Evolutionary conservation across 2,797 vertebrate species (phyloP).

Genomic region (Ptychadena robeensis): DNA sequence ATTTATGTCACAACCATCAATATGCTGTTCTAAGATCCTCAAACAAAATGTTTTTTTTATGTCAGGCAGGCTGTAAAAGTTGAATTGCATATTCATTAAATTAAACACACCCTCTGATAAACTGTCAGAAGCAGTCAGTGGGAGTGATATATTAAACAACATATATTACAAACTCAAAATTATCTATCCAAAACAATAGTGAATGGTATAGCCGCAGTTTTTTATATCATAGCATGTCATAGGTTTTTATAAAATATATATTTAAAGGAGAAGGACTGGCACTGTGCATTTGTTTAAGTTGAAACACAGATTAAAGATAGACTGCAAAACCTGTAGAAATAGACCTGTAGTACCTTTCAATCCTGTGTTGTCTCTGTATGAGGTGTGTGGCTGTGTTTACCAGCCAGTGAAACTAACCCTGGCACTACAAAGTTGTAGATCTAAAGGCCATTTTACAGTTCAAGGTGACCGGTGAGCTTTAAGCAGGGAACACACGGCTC

Average conservation of each 20-base stretch:
- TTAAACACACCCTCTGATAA: conserved; percentile 36
- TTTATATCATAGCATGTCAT: not conserved
- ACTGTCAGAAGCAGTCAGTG: conserved; percentile 27
- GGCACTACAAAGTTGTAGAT: too few species aligned
- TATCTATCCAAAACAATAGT: conserved; percentile 15
- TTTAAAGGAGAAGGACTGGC: not conserved
- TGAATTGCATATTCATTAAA: conserved; percentile 48
- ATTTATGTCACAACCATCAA: conserved; percentile 40
- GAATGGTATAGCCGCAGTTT: not conserved
- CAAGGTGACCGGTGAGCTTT: too few species aligned
- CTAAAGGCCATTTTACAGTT: too few species aligned
- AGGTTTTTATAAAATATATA: not conserved
- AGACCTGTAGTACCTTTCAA: too few species aligned
- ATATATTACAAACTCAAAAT: conserved; percentile 17
- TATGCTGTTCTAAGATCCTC: conserved; percentile 31
- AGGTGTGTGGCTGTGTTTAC: too few species aligned
- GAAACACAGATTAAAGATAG: too few species aligned
- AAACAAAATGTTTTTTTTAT: conserved; percentile 33
- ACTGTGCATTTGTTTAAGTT: too few species aligned
- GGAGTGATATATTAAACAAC: conserved; percentile 8
- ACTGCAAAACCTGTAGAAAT: too few species aligned
- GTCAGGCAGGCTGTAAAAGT: conserved; percentile 38
- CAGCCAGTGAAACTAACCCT: too few species aligned
- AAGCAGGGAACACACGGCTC: too few species aligned
- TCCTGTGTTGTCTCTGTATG: too few species aligned